These are phyloP conservation scores for Propithecus coquereli DNA, from an alignment of 2,113 vertebrate species.

Conservation along the genomic window DNA sequence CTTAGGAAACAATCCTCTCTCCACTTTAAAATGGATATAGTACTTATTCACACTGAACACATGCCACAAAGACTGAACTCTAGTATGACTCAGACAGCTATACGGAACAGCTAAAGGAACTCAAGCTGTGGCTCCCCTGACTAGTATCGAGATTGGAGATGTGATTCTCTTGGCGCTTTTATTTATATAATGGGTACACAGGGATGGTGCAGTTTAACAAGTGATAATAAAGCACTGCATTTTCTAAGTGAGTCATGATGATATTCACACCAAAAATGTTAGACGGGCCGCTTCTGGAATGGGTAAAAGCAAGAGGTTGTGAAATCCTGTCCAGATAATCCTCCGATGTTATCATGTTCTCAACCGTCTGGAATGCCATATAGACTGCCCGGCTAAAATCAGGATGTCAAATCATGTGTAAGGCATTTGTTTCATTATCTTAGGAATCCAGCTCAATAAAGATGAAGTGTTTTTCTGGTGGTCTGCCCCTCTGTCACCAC, in stretches of 20 bases:
- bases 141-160: neutral
- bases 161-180: neutral
- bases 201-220: neutral
- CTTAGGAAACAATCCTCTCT: neutral
- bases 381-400: neutral
- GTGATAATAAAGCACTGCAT: neutral
- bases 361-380: slow-evolving; percentile 52
- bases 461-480: neutral
- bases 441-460: slow-evolving; percentile 7
- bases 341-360: neutral
- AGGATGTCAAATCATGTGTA: neutral
- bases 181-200: neutral
- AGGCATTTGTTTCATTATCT: slow-evolving; percentile 45
- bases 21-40: neutral
- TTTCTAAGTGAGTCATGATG: slow-evolving; percentile 35
- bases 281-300: neutral
- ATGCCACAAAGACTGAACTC: neutral
- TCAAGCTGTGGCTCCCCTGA: neutral
- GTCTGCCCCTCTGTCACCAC: slow-evolving; percentile 24
- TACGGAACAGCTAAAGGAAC: neutral
- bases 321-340: slow-evolving; percentile 10
- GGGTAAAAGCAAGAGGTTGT: neutral
- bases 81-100: neutral
- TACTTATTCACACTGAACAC: neutral
- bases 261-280: slow-evolving; percentile 39